Conservation (phyloP, 2,113 vertebrate species). For the Scortum barcoo region DNA sequence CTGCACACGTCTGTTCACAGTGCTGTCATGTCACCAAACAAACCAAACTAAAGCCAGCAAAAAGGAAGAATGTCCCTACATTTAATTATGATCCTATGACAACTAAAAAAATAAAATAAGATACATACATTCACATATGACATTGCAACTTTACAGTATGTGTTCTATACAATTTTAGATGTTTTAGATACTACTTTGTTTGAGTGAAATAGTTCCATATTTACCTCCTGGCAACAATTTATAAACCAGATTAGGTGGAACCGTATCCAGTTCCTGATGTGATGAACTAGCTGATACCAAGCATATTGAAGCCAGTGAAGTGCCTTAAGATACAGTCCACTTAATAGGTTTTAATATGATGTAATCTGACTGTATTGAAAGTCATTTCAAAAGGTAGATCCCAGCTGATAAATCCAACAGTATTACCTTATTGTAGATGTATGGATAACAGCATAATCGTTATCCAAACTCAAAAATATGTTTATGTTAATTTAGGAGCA, state of each 20-base stretch:
- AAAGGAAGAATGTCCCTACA: not conserved
- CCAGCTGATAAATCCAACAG: not conserved
- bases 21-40: conserved; percentile 2
- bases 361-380: not conserved
- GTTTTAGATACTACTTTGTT: not conserved
- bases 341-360: not conserved
- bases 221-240: conserved; percentile 1
- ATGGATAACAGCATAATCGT: not conserved
- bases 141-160: not conserved
- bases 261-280: not conserved
- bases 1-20: not conserved
- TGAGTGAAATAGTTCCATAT: not conserved
- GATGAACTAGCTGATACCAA: not conserved
- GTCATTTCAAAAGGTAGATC: not conserved
- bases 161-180: not conserved
- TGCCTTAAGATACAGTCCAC: not conserved
- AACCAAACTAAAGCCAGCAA: not conserved
- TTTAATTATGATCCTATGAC: too few species aligned
- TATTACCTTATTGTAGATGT: not conserved
- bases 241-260: not conserved
- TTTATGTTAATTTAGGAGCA: not conserved
- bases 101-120: conserved; percentile 2
- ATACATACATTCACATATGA: not conserved
- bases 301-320: not conserved
- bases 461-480: not conserved